These are phyloP conservation scores for Cephus pygmeus DNA, from an alignment of 2,888 invertebrate genomes.

Conservation along the genomic window DNA sequence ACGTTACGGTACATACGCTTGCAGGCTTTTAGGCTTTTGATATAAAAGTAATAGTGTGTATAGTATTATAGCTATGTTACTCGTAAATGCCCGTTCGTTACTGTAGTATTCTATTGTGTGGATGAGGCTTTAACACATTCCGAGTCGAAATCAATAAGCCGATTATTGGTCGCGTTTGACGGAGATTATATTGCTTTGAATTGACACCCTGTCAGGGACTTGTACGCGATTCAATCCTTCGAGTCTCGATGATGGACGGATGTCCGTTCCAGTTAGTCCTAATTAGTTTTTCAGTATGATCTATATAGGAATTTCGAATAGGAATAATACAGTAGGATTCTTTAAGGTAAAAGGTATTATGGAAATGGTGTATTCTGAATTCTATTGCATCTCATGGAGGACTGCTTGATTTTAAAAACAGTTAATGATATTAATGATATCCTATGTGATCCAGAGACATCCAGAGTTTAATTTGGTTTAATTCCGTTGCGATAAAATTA, in stretches of 20 bases:
- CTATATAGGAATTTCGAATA: not conserved
- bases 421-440: not conserved
- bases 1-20: not conserved
- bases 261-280: constrained; percentile 41
- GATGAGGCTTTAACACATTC: constrained; percentile 2
- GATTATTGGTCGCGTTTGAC: constrained; percentile 55
- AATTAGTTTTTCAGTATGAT: not conserved
- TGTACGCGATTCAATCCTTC: constrained; percentile 42
- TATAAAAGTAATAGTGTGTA: not conserved
- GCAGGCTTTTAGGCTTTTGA: not conserved
- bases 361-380: not conserved
- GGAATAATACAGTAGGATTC: not conserved
- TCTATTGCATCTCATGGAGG: not conserved
- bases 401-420: not conserved
- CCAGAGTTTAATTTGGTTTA: too few species aligned
- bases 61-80: not conserved
- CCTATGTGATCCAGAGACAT: not conserved
- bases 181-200: constrained; percentile 58
- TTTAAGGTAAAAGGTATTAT: not conserved
- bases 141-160: constrained; percentile 59
- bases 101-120: not conserved
- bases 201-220: constrained; percentile 48
- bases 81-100: not conserved
- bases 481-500: not conserved
- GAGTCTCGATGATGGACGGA: constrained; percentile 44